A percentile compares a stretch with the other conserved stretches of the same genome.
phyloP scores from a whole-genome alignment of 1,140 invertebrate species.

The Dinoponera quadriceps region DNA sequence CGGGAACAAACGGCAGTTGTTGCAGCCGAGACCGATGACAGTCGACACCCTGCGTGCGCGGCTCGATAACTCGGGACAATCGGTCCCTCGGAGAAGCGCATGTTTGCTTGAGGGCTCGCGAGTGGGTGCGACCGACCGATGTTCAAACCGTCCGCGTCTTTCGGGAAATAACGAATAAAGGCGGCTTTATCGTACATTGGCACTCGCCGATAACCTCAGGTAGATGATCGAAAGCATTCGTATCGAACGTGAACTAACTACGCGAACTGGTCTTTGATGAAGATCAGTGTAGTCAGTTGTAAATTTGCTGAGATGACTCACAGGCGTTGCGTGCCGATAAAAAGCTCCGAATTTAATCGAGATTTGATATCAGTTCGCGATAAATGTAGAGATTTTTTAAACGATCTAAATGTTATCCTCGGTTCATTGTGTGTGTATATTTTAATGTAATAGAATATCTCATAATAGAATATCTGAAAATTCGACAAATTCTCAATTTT shows the following conservation, averaged over 20 bases:
- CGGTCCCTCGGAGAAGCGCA: conserved; percentile 47
- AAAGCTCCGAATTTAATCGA: no score
- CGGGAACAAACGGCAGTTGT: conserved; percentile 69
- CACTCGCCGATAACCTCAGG: not conserved
- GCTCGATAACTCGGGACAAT: conserved; percentile 66
- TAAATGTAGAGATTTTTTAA: no score
- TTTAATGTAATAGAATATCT: no score
- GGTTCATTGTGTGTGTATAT: no score
- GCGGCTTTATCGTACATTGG: not conserved
- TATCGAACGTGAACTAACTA: not conserved
- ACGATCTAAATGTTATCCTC: no score
- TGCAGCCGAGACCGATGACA: conserved; percentile 52
- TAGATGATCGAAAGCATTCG: not conserved
- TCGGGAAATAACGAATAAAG: conserved; percentile 32
- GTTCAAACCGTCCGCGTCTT: conserved; percentile 23
- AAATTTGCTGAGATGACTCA: not conserved
- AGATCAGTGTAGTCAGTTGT: conserved; percentile 3
- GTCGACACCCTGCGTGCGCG: conserved; percentile 53
- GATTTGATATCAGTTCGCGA: no score
- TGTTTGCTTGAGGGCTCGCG: conserved; percentile 47
- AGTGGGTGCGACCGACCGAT: conserved; percentile 14
- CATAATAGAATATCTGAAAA: no score
- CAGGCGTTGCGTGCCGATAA: not conserved
- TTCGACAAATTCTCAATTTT: not conserved
- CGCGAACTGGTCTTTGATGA: conserved; percentile 3